These are phyloP conservation scores for cat (Felis catus) DNA, from an alignment of 2,113 vertebrate species.

Conservation along the genomic window F.catus_Fca126_mat1.0 CM031417.1:97119001-97119500, in stretches of 20 bases:
- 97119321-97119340: background rate
- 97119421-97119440: background rate
- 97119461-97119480: conserved; percentile 25
- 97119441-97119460: background rate
- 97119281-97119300: background rate
- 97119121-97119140: background rate
- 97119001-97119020: no score
- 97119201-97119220: background rate
- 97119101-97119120: background rate
- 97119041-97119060: no score
- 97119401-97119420: background rate
- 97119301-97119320: background rate
- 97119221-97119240: background rate
- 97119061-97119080: background rate
- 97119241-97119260: background rate
- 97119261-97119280: background rate
- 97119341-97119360: background rate
- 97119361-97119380: background rate
- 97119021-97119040: no score
- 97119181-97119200: background rate
- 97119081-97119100: background rate
- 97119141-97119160: background rate
- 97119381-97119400: background rate
- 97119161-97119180: background rate
- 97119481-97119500: background rate